Percentiles rank a stretch among this genome's conserved stretches.
Evolutionary conservation across 2,888 invertebrate genomes (phyloP).

Genomic region (Pachymerium ferrugineum): DNA sequence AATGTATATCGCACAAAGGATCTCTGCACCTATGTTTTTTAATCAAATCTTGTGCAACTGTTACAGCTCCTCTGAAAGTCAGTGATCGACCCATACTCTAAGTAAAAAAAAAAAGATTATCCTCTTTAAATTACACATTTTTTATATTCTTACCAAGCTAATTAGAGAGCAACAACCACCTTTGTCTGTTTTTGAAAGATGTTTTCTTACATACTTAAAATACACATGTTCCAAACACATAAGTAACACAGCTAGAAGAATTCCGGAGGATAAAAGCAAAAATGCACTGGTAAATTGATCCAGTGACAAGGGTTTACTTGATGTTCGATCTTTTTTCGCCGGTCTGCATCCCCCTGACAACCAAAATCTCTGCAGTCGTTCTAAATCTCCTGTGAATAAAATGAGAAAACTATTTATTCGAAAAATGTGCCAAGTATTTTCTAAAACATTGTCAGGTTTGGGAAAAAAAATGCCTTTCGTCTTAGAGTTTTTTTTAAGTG

Average conservation of each 20-base stretch:
- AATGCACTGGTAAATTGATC: slow-evolving; percentile 98
- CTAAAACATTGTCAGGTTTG: no score
- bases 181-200: slow-evolving; percentile 78
- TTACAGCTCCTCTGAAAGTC: slow-evolving; percentile 73
- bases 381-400: slow-evolving; percentile 75
- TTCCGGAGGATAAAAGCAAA: slow-evolving; percentile 88
- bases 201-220: slow-evolving; percentile 79
- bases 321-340: slow-evolving; percentile 77
- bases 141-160: slow-evolving; percentile 66
- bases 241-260: slow-evolving; percentile 79
- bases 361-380: slow-evolving; percentile 85
- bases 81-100: slow-evolving; percentile 67
- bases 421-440: no score
- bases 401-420: no score
- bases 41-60: slow-evolving; percentile 69
- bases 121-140: neutral
- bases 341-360: slow-evolving; percentile 94
- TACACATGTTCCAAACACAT: slow-evolving; percentile 88
- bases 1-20: slow-evolving; percentile 43
- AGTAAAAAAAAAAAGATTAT: neutral
- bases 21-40: slow-evolving; percentile 63
- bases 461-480: no score
- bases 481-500: no score
- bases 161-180: slow-evolving; percentile 91
- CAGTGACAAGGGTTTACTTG: slow-evolving; percentile 79